A percentile compares a stretch with the other conserved stretches of the same genome.
phyloP scores from a whole-genome alignment of 2,888 invertebrate genomes.

The Sialis lutaria region DNA sequence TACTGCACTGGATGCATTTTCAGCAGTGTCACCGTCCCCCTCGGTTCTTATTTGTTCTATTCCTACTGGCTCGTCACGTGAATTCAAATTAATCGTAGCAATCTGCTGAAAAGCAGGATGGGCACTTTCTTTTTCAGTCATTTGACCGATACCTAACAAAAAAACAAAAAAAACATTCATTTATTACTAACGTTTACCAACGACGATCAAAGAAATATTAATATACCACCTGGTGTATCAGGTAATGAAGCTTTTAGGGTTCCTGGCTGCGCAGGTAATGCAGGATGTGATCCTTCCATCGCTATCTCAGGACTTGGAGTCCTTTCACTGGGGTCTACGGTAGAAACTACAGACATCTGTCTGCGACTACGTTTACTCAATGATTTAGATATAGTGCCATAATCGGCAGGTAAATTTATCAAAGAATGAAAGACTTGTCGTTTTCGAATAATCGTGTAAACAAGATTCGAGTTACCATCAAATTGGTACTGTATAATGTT shows the following conservation, averaged over 20 bases:
- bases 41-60: not conserved
- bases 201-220: constrained; percentile 15
- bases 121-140: constrained; percentile 90
- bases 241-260: constrained; percentile 79
- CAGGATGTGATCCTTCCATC: constrained; percentile 73
- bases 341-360: constrained; percentile 13
- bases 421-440: constrained; percentile 94
- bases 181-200: constrained; percentile 9
- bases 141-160: constrained; percentile 45
- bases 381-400: constrained; percentile 70
- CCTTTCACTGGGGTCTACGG: not conserved
- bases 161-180: constrained; percentile 7
- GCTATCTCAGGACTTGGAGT: constrained; percentile 30
- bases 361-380: constrained; percentile 34
- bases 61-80: too few relatives aligned
- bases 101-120: constrained; percentile 40
- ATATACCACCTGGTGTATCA: constrained; percentile 53
- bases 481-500: constrained; percentile 99
- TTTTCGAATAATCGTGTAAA: constrained; percentile 97
- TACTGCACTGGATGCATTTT: not conserved
- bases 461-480: constrained; percentile 95
- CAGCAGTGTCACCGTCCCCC: not conserved
- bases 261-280: constrained; percentile 77
- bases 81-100: constrained; percentile 5
- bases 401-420: constrained; percentile 93